Conservation (phyloP, 2,888 invertebrate genomes). For the Phasia obesa region DNA sequence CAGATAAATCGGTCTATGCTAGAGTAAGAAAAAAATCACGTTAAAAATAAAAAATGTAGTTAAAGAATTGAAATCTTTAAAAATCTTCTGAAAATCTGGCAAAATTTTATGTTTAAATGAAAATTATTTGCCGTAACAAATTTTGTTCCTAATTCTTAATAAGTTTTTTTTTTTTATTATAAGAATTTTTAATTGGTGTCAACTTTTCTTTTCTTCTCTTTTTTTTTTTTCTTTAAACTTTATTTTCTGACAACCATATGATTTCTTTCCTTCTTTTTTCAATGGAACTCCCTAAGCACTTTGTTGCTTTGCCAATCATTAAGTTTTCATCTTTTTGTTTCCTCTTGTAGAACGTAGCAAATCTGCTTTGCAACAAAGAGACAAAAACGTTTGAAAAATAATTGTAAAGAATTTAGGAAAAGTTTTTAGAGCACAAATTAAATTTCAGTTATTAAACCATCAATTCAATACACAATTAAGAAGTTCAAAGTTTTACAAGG, state of each 20-base stretch:
- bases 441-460: constrained; percentile 82
- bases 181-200: constrained; percentile 60
- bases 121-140: constrained; percentile 1
- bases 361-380: constrained; percentile 20
- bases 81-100: too few relatives aligned
- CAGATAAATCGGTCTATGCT: too few relatives aligned
- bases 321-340: constrained; percentile 4
- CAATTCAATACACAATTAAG: constrained; percentile 82
- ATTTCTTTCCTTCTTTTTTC: constrained; percentile 14
- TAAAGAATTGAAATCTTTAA: too few relatives aligned
- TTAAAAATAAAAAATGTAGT: too few relatives aligned
- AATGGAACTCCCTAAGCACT: constrained; percentile 3
- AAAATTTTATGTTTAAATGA: too few relatives aligned
- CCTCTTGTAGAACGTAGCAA: constrained; percentile 41
- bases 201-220: neutral
- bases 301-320: constrained; percentile 38
- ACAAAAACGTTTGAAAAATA: constrained; percentile 37
- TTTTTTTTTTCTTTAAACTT: neutral
- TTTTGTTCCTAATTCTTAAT: neutral
- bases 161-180: constrained; percentile 9
- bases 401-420: constrained; percentile 29
- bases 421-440: constrained; percentile 74
- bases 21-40: too few relatives aligned
- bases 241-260: constrained; percentile 33
- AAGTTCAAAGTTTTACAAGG: constrained; percentile 73